Percentiles rank a stretch among this genome's conserved stretches.
phyloP scores from a whole-genome alignment of 2,797 vertebrate genomes.

The Percopsis omiscomaycus region DNA sequence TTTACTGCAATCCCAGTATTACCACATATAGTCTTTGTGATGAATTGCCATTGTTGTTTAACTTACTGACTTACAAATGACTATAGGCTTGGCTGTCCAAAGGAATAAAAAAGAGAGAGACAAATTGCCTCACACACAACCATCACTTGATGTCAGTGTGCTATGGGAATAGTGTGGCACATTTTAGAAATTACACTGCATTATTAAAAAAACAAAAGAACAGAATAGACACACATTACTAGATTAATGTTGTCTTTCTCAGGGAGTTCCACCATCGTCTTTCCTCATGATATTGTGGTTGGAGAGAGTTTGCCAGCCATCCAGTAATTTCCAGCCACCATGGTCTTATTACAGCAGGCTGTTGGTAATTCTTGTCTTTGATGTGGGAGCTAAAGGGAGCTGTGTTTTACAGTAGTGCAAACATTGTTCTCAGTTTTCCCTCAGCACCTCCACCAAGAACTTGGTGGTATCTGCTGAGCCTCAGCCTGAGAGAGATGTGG shows the following conservation, averaged over 20 bases:
- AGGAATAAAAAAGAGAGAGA: background rate
- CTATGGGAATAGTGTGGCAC: background rate
- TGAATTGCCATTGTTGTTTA: too few relatives aligned
- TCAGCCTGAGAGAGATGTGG: conserved; percentile 7
- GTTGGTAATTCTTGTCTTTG: conserved; percentile 73
- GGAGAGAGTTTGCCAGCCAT: conserved; percentile 36
- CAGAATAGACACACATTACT: conserved; percentile 68
- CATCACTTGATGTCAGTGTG: background rate
- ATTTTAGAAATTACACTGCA: background rate
- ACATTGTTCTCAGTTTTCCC: conserved; percentile 55
- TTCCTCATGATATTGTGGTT: conserved; percentile 42
- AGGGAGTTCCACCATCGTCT: conserved; percentile 54
- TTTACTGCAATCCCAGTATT: too few relatives aligned
- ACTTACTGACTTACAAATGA: too few relatives aligned
- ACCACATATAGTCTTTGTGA: too few relatives aligned
- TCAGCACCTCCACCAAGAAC: conserved; percentile 64
- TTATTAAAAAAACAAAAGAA: conserved; percentile 36
- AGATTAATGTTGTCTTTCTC: conserved; percentile 70
- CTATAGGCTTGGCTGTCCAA: too few relatives aligned
- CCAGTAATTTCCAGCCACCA: conserved; percentile 57
- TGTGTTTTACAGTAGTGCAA: conserved; percentile 65
- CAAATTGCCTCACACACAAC: background rate
- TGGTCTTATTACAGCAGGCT: conserved; percentile 71
- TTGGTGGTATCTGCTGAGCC: conserved; percentile 44
- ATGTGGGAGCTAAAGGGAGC: conserved; percentile 65